Evolutionary conservation across 2,113 vertebrate genomes (phyloP), one percentile per base, ranked within the genome.

Genomic region (Cairina moschata): DNA sequence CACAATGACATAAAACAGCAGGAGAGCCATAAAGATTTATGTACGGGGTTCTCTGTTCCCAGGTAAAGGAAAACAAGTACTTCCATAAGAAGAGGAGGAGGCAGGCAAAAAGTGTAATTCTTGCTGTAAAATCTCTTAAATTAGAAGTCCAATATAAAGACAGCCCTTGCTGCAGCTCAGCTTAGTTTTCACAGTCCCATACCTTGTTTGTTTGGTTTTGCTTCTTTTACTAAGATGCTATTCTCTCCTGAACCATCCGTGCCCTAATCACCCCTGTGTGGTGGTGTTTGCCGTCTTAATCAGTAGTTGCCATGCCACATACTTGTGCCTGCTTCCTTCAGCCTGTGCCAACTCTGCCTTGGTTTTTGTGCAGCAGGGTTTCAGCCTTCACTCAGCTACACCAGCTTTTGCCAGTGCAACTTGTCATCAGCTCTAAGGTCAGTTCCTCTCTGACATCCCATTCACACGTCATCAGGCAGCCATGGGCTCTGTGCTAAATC

Each of bases 391-490:
- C 56, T 96, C 88, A 88, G 74, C 74, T 66, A 14, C 54, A 62
- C 66, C 86, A 80, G 36, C 8, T 89, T 93, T 82, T 92, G 83
- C 88, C 88, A 92, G 91, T 52, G 76, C 74, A 91, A 42, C 89
- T 76, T 96, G 92, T 96, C 95, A 97, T 96, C 95, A 85, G 77
- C 81, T 94, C 66, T 62, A 85, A 73, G 77, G 91, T 82, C 95
- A 89, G 63, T 5, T 91, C 83, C 55, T 89, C 40, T 0, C 86
- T 0, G 1, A 89, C 74, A 77, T 93, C 93, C 92, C 92, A 0
- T 95, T 96, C 95, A 93, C 93, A 95, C n/a, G 9, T 96, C 95
- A 93, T 92, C 95, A 86, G 62, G 73, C 71, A 95, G 66, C 92
- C 83, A 73, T 69, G 50, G 83, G 48, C 83, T 93, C 86, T 22